Conservation (phyloP, 2,888 invertebrate species). For the Aleiodes alternator region DNA sequence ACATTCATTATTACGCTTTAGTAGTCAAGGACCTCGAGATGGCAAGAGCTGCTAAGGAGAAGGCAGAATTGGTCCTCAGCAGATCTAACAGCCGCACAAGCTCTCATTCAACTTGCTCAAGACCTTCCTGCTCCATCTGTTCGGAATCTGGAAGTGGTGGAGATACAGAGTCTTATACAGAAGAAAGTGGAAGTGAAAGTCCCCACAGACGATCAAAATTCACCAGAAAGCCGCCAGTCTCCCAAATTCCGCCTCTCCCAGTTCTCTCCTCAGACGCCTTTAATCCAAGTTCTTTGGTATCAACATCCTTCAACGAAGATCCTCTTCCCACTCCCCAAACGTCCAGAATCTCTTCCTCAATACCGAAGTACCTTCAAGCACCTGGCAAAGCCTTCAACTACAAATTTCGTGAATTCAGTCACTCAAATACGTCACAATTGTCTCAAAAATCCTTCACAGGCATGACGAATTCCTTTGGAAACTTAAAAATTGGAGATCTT, state of each 20-base stretch:
- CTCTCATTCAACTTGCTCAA: conserved; percentile 82
- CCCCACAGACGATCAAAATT: conserved; percentile 68
- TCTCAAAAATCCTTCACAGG: conserved; percentile 39
- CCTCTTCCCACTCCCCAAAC: conserved; percentile 28
- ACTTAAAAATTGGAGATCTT: background rate
- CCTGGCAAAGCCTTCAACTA: conserved; percentile 47
- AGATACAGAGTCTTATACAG: conserved; percentile 72
- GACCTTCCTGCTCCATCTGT: conserved; percentile 83
- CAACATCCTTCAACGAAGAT: conserved; percentile 60
- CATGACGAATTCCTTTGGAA: conserved; percentile 10
- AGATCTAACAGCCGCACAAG: conserved; percentile 73
- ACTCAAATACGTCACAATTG: conserved; percentile 24
- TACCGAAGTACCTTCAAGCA: conserved; percentile 26
- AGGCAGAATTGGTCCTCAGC: conserved; percentile 78
- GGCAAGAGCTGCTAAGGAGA: conserved; percentile 83
- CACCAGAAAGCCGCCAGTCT: conserved; percentile 72
- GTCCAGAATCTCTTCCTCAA: conserved; percentile 44
- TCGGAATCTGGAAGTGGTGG: conserved; percentile 75
- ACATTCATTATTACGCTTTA: conserved; percentile 86
- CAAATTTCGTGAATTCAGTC: conserved; percentile 53
- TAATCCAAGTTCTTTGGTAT: conserved; percentile 57
- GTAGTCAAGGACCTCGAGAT: conserved; percentile 80
- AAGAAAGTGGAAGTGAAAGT: conserved; percentile 70
- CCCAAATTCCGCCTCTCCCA: conserved; percentile 71
- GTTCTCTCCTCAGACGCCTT: conserved; percentile 59